These are phyloP conservation scores for Pantala flavescens DNA, from an alignment of 1,140 invertebrate genomes.

Conservation along the genomic window DNA sequence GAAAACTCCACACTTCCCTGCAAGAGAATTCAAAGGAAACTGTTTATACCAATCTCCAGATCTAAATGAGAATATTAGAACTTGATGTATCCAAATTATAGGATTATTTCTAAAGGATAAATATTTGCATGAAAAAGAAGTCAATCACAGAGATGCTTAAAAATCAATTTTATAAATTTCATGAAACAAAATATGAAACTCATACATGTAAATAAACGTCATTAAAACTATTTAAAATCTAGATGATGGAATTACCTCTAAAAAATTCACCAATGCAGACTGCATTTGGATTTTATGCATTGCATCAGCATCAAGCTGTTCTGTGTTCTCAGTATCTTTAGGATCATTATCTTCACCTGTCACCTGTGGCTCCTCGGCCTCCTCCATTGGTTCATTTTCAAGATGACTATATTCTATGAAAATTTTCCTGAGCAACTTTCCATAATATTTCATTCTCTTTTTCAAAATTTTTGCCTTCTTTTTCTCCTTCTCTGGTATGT, in stretches of 20 bases:
- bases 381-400: conserved; percentile 19
- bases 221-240: neutral
- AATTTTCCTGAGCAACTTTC: conserved; percentile 33
- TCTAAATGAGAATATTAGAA: no score
- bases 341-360: conserved; percentile 23
- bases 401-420: conserved; percentile 28
- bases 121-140: no score
- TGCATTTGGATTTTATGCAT: conserved; percentile 29
- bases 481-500: neutral
- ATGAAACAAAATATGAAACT: no score
- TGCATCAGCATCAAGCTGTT: neutral
- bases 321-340: conserved; percentile 19
- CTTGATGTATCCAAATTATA: no score
- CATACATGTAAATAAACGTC: no score
- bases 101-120: no score
- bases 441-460: conserved; percentile 28
- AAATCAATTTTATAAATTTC: no score
- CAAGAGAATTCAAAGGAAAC: conserved; percentile 33
- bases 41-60: no score
- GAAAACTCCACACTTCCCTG: conserved; percentile 56
- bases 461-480: conserved; percentile 25
- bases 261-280: conserved; percentile 31
- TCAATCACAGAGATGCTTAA: no score
- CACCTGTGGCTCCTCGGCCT: conserved; percentile 17
- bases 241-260: conserved; percentile 37